These are phyloP conservation scores for Hylia prasina DNA, from an alignment of 2,113 vertebrate genomes.

Conservation along the genomic window DNA sequence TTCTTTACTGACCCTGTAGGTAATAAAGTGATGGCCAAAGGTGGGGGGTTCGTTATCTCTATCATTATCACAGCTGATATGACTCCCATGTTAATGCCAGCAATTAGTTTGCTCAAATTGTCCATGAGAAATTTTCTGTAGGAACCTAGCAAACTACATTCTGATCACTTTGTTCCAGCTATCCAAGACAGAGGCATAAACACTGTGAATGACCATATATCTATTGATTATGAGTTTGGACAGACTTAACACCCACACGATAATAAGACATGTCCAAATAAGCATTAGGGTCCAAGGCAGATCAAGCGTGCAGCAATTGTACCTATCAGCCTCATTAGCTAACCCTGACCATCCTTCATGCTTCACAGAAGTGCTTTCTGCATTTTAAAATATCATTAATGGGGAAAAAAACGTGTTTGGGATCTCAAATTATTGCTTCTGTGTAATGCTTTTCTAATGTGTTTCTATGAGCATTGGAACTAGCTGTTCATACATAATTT, in stretches of 20 bases:
- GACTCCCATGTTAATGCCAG: conserved; percentile 11
- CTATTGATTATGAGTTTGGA: conserved; percentile 28
- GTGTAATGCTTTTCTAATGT: background rate
- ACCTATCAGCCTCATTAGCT: conserved; percentile 46
- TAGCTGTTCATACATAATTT: background rate
- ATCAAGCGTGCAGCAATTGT: conserved; percentile 38
- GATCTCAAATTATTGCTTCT: conserved; percentile 17
- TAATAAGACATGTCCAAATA: conserved; percentile 39
- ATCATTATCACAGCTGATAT: conserved; percentile 15
- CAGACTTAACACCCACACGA: conserved; percentile 20
- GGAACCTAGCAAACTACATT: background rate
- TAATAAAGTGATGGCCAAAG: background rate
- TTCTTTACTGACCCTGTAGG: background rate
- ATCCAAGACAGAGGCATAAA: conserved; percentile 18
- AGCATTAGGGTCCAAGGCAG: conserved; percentile 30
- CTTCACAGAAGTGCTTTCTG: conserved; percentile 21
- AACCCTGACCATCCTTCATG: conserved; percentile 9
- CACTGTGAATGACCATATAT: background rate
- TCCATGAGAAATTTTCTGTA: conserved; percentile 11
- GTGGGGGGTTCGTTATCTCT: background rate
- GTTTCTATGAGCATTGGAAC: background rate
- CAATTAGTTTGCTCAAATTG: conserved; percentile 36
- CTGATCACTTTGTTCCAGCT: conserved; percentile 10
- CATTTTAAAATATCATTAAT: conserved; percentile 45
- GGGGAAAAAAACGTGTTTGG: conserved; percentile 31